Evolutionary conservation across 2,888 invertebrate species (phyloP).

Genomic region (Papilio gigon): DNA sequence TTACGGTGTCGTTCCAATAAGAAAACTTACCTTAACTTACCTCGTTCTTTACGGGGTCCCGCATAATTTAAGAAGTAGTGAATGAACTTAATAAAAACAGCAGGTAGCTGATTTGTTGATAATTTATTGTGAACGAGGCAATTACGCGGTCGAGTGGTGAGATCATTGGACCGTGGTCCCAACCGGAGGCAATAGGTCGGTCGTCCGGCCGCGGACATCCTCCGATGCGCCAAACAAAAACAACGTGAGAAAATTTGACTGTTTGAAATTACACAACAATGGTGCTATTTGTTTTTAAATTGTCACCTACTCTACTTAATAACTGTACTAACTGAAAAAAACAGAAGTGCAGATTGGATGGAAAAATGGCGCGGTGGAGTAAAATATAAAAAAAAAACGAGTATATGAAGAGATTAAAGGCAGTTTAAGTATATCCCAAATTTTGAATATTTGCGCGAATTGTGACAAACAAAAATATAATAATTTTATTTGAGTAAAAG

Average conservation of each 20-base stretch:
- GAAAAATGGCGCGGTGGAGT: not conserved
- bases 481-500: not conserved
- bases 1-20: constrained; percentile 9
- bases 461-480: not conserved
- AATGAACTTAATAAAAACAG: constrained; percentile 44
- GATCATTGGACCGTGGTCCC: constrained; percentile 57
- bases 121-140: constrained; percentile 59
- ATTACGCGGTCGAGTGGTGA: constrained; percentile 62
- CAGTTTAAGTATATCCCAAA: not conserved
- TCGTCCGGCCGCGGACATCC: constrained; percentile 56
- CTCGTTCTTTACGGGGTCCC: not conserved
- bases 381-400: not conserved
- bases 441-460: not conserved
- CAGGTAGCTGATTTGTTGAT: constrained; percentile 41
- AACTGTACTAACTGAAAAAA: not conserved
- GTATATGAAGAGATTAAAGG: not conserved
- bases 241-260: constrained; percentile 47
- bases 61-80: constrained; percentile 23
- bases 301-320: not conserved
- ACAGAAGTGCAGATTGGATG: not conserved
- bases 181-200: constrained; percentile 43
- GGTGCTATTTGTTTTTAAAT: not conserved
- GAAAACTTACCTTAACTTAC: not conserved
- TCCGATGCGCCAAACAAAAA: constrained; percentile 48
- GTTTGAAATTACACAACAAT: constrained; percentile 5